Conservation (phyloP, 2,888 invertebrate genomes). For the Hybos culiciformis region DNA sequence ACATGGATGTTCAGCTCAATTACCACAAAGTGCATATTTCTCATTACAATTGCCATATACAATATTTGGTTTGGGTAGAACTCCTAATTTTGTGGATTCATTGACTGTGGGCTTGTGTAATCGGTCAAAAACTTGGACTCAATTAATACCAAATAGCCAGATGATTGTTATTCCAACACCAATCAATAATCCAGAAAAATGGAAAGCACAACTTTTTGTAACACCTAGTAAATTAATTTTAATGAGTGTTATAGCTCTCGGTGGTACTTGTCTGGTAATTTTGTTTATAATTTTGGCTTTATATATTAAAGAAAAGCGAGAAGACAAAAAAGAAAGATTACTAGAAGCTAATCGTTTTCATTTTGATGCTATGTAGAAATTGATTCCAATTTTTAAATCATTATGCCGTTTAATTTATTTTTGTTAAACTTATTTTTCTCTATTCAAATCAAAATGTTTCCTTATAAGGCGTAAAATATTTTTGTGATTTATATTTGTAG, state of each 20-base stretch:
- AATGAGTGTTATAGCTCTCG: slow-evolving; percentile 78
- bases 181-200: slow-evolving; percentile 56
- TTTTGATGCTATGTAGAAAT: slow-evolving; percentile 71
- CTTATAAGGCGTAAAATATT: too few relatives aligned
- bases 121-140: slow-evolving; percentile 63
- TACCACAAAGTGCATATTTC: slow-evolving; percentile 84
- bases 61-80: slow-evolving; percentile 93
- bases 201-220: slow-evolving; percentile 87
- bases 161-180: slow-evolving; percentile 89
- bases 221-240: slow-evolving; percentile 87
- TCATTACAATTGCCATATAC: slow-evolving; percentile 90
- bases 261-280: slow-evolving; percentile 74
- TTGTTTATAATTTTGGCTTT: slow-evolving; percentile 71
- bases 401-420: too few relatives aligned
- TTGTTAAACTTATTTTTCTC: too few relatives aligned
- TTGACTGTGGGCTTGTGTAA: slow-evolving; percentile 67
- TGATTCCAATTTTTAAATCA: too few relatives aligned
- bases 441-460: too few relatives aligned
- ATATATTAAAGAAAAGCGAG: slow-evolving; percentile 79
- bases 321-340: slow-evolving; percentile 63
- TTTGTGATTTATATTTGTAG: too few relatives aligned
- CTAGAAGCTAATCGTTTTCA: slow-evolving; percentile 73
- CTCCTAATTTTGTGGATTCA: slow-evolving; percentile 92
- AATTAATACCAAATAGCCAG: slow-evolving; percentile 95
- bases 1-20: slow-evolving; percentile 70